A percentile compares a stretch with the other conserved stretches of the same genome.
Evolutionary conservation across 2,888 invertebrate species (phyloP).

Genomic region (Dyspetes luteomarginatus): DNA sequence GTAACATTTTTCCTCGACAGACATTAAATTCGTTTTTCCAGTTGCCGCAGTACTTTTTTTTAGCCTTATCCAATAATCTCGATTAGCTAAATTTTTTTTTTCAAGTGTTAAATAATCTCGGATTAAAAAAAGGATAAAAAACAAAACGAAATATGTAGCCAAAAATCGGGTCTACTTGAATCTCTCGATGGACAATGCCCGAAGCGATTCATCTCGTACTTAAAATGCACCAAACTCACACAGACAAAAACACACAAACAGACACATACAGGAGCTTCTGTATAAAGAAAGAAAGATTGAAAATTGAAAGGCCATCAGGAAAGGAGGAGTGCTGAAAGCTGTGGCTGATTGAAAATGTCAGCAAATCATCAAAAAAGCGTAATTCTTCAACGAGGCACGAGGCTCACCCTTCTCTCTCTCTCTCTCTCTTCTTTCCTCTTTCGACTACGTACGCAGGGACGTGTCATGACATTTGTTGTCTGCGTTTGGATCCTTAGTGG

Average conservation of each 20-base stretch:
- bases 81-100: too few species aligned
- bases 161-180: too few species aligned
- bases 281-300: constrained; percentile 4
- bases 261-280: neutral
- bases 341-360: constrained; percentile 16
- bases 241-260: too few species aligned
- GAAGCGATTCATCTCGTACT: neutral
- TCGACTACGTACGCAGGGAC: neutral
- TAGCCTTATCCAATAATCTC: too few species aligned
- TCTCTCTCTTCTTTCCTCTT: too few species aligned
- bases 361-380: constrained; percentile 1
- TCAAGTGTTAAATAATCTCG: too few species aligned
- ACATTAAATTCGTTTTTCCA: too few species aligned
- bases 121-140: neutral
- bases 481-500: neutral
- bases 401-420: too few species aligned
- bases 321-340: neutral
- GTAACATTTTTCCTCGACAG: too few species aligned
- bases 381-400: neutral
- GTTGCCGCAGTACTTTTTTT: too few species aligned
- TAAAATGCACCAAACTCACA: neutral
- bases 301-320: constrained; percentile 33
- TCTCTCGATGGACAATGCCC: too few species aligned
- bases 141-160: neutral
- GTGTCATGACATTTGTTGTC: neutral